A percentile compares a stretch with the other conserved stretches of the same genome.
Conservation (phyloP, 2,888 invertebrate species). For the Cosmopolites sordidus region DNA sequence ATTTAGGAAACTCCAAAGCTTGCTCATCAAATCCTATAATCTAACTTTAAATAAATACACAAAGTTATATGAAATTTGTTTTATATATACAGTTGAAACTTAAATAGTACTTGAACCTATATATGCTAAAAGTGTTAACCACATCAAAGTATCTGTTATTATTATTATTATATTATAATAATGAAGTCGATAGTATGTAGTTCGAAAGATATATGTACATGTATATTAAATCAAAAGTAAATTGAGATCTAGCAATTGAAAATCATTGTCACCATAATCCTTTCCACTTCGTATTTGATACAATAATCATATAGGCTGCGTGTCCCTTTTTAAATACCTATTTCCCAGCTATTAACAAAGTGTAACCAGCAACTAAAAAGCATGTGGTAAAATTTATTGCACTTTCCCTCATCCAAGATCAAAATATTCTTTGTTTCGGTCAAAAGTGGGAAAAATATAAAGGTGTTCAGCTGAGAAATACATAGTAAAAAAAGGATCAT, state of each 20-base stretch:
- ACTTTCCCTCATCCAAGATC: too few species aligned
- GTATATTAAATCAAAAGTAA: background rate
- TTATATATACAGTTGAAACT: constrained; percentile 10
- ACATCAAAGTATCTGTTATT: constrained; percentile 3
- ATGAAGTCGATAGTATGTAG: background rate
- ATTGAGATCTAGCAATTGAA: constrained; percentile 9
- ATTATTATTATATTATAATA: constrained; percentile 3
- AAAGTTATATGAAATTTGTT: constrained; percentile 8
- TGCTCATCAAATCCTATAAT: too few species aligned
- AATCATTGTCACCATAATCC: background rate
- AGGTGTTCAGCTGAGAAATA: too few species aligned
- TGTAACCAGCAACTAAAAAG: too few species aligned
- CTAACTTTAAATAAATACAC: constrained; percentile 12
- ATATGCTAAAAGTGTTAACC: constrained; percentile 8
- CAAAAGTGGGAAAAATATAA: too few species aligned
- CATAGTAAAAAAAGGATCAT: background rate
- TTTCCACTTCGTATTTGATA: too few species aligned
- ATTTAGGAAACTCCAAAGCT: too few species aligned
- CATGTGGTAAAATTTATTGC: too few species aligned
- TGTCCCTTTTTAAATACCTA: too few species aligned
- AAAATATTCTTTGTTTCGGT: too few species aligned
- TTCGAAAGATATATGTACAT: background rate
- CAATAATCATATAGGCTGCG: too few species aligned
- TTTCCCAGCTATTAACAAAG: too few species aligned
- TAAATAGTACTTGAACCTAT: constrained; percentile 7